Conservation (phyloP, 2,888 invertebrate species). For the Andrena praecox region DNA sequence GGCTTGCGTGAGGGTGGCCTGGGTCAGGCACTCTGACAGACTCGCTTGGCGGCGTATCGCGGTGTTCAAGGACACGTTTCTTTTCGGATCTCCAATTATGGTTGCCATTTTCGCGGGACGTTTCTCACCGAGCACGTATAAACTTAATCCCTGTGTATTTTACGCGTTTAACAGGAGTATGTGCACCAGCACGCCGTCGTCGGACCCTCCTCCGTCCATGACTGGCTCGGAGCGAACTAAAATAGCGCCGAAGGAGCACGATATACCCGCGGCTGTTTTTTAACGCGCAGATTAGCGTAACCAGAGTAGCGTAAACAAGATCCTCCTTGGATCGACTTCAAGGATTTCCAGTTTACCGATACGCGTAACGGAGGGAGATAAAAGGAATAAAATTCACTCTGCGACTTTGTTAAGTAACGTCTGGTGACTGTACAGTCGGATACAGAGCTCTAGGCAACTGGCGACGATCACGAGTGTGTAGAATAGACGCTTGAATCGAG, state of each 20-base stretch:
- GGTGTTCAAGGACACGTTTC: slow-evolving; percentile 76
- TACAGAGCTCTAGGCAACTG: not conserved
- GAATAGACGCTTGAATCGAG: not conserved
- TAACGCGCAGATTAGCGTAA: slow-evolving; percentile 3
- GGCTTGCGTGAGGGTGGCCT: slow-evolving; percentile 81
- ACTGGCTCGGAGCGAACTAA: not conserved
- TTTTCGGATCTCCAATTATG: slow-evolving; percentile 75
- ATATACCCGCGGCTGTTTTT: slow-evolving; percentile 5
- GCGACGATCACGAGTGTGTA: not conserved
- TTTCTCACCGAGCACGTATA: slow-evolving; percentile 4
- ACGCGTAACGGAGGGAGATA: too few relatives aligned
- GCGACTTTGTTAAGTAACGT: not conserved
- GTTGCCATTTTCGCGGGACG: slow-evolving; percentile 71
- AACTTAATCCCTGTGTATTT: not conserved
- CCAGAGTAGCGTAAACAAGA: not conserved
- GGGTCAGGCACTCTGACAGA: slow-evolving; percentile 81
- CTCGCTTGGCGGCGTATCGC: slow-evolving; percentile 77
- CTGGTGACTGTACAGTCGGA: not conserved
- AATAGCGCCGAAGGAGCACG: slow-evolving; percentile 10
- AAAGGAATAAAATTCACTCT: too few relatives aligned
- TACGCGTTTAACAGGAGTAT: slow-evolving; percentile 39
- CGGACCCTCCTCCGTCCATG: slow-evolving; percentile 16
- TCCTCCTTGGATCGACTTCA: slow-evolving; percentile 4
- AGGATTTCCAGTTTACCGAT: slow-evolving; percentile 32
- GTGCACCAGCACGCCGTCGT: slow-evolving; percentile 34